A percentile compares a stretch with the other conserved stretches of the same genome.
phyloP scores from a whole-genome alignment of 1,140 invertebrate species.

The Leptopilina clavipes region DNA sequence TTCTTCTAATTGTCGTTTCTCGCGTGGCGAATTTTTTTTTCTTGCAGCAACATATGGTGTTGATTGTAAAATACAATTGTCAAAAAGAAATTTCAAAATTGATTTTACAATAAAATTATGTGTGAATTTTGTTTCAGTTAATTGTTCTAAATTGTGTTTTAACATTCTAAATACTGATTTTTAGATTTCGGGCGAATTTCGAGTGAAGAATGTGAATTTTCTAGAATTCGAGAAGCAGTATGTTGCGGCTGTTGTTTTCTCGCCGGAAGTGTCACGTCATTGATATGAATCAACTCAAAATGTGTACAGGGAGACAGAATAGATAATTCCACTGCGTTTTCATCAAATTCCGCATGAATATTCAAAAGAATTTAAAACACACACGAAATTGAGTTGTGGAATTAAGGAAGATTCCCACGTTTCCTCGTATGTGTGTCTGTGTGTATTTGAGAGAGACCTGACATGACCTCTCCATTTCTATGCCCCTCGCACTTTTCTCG shows the following conservation, averaged over 20 bases:
- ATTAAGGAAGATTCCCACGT: slow-evolving; percentile 34
- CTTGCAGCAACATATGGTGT: no score
- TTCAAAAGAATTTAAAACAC: slow-evolving; percentile 15
- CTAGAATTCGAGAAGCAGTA: no score
- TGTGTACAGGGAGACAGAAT: not conserved
- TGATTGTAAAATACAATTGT: no score
- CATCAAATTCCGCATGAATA: slow-evolving; percentile 22
- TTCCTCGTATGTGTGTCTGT: not conserved
- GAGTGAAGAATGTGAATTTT: no score
- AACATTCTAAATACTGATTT: no score
- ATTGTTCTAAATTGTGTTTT: no score
- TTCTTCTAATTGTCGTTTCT: not conserved
- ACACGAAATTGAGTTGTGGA: not conserved
- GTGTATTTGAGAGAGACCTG: not conserved
- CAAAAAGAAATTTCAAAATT: not conserved
- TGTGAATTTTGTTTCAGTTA: no score
- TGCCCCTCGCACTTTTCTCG: not conserved
- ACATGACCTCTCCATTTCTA: not conserved
- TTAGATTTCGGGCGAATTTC: no score
- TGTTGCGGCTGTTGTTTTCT: not conserved
- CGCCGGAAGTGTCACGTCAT: not conserved
- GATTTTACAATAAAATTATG: not conserved
- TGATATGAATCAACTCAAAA: not conserved
- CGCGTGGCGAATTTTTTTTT: not conserved
- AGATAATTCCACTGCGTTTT: not conserved